These are phyloP conservation scores for Apodemia mormo DNA, from an alignment of 2,888 invertebrate species.

Conservation along the genomic window DNA sequence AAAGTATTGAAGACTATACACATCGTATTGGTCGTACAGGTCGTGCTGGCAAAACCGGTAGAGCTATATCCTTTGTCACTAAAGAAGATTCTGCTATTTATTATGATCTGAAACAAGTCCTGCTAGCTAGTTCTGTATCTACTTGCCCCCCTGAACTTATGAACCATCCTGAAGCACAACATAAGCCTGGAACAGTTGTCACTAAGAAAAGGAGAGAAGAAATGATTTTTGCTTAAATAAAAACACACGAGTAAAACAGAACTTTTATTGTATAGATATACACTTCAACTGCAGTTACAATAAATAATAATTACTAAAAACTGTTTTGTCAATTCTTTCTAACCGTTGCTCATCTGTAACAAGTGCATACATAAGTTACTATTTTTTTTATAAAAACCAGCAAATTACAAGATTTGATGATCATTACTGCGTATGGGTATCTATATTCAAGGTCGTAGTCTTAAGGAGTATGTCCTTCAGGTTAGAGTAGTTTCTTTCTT, in stretches of 20 bases:
- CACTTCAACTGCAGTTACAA: slow-evolving; percentile 32
- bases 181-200: slow-evolving; percentile 96
- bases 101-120: slow-evolving; percentile 97
- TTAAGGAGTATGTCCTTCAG: no score
- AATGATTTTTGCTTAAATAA: slow-evolving; percentile 93
- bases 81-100: slow-evolving; percentile 97
- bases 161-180: slow-evolving; percentile 99
- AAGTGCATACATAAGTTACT: neutral
- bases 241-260: slow-evolving; percentile 19
- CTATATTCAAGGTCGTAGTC: no score
- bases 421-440: no score
- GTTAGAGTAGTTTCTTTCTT: no score
- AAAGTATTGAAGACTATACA: slow-evolving; percentile 98
- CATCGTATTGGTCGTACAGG: slow-evolving; percentile 99
- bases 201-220: slow-evolving; percentile 97
- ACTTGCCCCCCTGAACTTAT: slow-evolving; percentile 97
- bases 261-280: slow-evolving; percentile 29
- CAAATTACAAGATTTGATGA: no score
- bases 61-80: slow-evolving; percentile 97
- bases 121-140: slow-evolving; percentile 94
- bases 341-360: neutral
- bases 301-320: slow-evolving; percentile 34
- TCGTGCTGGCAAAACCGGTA: slow-evolving; percentile 98
- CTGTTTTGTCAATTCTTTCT: neutral
- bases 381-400: no score